phyloP scores from a whole-genome alignment of 1,140 invertebrate species.

The Araneus ventricosus region DNA sequence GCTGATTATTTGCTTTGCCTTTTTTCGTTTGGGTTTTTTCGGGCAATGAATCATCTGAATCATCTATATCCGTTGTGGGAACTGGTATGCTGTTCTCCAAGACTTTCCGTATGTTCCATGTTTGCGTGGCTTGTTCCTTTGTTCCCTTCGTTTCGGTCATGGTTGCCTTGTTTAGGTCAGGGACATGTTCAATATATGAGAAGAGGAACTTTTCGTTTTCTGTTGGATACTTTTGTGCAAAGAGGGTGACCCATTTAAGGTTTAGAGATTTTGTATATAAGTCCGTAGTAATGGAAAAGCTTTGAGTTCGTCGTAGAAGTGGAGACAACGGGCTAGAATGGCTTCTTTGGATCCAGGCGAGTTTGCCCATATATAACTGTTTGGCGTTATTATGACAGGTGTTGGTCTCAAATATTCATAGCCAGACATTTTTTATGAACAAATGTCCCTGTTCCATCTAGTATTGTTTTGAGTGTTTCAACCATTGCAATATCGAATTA shows the following conservation, averaged over 20 bases:
- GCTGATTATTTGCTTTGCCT: too few species aligned
- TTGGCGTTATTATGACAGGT: neutral
- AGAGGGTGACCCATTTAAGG: neutral
- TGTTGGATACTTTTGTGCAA: too few species aligned
- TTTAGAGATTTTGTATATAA: neutral
- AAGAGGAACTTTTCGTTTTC: too few species aligned
- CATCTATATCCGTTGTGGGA: too few species aligned
- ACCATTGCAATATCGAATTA: neutral
- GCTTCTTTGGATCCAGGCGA: neutral
- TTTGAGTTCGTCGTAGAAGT: constrained; percentile 4
- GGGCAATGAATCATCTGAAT: too few species aligned
- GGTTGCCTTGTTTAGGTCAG: too few species aligned
- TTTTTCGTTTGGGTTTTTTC: too few species aligned
- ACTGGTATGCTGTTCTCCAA: too few species aligned
- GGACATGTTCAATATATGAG: too few species aligned
- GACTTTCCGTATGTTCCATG: too few species aligned
- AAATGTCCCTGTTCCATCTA: neutral
- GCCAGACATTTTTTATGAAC: neutral
- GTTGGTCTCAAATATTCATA: neutral
- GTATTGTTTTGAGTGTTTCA: neutral
- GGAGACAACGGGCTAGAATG: neutral
- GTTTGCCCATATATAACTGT: neutral
- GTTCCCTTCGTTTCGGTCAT: too few species aligned
- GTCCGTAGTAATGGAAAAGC: neutral
- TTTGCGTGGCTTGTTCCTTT: too few species aligned